Evolutionary conservation across 2,888 invertebrate genomes (phyloP), one percentile per base, ranked within the genome.

Genomic region (Scelioninae gen. 1): DNA sequence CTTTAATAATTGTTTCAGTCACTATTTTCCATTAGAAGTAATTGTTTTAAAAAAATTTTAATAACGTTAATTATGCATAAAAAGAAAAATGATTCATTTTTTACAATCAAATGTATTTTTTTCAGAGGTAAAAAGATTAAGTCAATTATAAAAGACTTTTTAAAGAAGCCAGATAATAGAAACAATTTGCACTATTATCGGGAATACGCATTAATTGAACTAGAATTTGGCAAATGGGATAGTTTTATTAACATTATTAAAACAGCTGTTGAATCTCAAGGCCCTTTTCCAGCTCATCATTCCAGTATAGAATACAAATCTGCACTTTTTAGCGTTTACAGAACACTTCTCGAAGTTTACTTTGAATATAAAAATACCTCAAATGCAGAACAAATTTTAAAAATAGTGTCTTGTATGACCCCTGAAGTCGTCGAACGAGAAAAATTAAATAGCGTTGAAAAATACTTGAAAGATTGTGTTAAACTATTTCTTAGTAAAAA

Each of bases 201-300:
- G 5, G 95, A 95, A 89, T 95, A 94, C 88, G 95, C 95, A 8
- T 88, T 95, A 58, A 93, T 95, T 71, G 95, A 95, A 88, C 92
- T 92, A 65, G 94, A 94, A 89, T 89, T 93, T 38, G 93, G 93
- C 13, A 93, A 93, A 85, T 83, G 88, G 7, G 93, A 93, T 11
- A 92, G 88, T 49, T 93, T 93, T 71, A 84, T 93, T n/a, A 93
- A 93, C 84, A 93, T 94, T 60, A 91, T 95, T 40, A 92, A 93
- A 85, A 94, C 93, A 23, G 92, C 94, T 5, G 89, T 94, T 78
- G 87, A 89, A 63, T 92, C 92, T 63, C 90, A 90, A 75, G 83
- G 83, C 53, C 84, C 87, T 32, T 82, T 85, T 53, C 86, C 90
- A 23, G 86, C 87, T 23, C 82, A 84, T 5, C 84, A 88, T 55